Conservation (phyloP, 2,888 invertebrate species). For the Caenorhabditis drosophilae region DNA sequence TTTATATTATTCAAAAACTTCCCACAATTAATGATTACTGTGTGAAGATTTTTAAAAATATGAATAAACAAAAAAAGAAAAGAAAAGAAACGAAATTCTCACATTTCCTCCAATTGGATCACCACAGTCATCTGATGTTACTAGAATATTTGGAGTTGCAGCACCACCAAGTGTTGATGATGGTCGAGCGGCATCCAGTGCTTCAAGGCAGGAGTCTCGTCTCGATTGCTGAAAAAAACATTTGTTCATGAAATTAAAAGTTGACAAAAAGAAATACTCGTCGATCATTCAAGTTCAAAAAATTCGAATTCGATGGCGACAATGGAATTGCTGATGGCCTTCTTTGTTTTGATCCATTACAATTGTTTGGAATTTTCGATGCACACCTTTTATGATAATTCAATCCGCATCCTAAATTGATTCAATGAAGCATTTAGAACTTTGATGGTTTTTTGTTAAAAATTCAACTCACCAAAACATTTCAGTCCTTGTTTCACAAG, state of each 20-base stretch:
- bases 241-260: not conserved
- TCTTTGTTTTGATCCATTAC: constrained; percentile 75
- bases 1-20: no score
- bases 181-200: constrained; percentile 46
- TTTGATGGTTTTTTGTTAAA: no score
- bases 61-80: no score
- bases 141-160: constrained; percentile 65
- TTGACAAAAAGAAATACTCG: constrained; percentile 18
- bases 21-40: not conserved
- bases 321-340: constrained; percentile 71
- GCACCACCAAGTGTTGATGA: constrained; percentile 39
- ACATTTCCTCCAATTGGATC: constrained; percentile 68
- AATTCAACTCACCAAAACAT: constrained; percentile 90
- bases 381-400: constrained; percentile 95
- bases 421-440: not conserved
- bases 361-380: constrained; percentile 96
- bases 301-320: constrained; percentile 65
- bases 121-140: constrained; percentile 67
- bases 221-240: constrained; percentile 43
- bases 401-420: constrained; percentile 85
- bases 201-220: constrained; percentile 48
- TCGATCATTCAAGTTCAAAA: constrained; percentile 43
- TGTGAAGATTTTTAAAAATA: not conserved
- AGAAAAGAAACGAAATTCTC: no score
- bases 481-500: constrained; percentile 96